These are phyloP conservation scores for Leiothrix lutea DNA, from an alignment of 2,113 vertebrate species.

Conservation along the genomic window DNA sequence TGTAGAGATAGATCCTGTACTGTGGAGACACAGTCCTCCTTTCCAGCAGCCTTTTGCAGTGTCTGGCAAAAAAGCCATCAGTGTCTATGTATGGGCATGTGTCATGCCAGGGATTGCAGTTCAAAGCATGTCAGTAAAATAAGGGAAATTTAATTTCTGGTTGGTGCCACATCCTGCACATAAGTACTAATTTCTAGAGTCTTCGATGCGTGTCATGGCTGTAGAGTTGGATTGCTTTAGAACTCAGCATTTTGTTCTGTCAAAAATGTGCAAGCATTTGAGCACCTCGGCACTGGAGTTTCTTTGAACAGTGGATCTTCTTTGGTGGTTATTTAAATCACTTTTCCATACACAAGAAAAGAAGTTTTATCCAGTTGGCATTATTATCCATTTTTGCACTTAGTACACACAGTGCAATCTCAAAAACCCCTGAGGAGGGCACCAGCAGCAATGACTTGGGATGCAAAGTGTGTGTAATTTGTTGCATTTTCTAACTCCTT, in stretches of 20 bases:
- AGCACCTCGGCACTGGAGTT: background rate
- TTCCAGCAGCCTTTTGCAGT: background rate
- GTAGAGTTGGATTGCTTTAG: background rate
- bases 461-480: background rate
- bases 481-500: background rate
- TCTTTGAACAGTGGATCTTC: background rate
- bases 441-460: slow-evolving; percentile 48
- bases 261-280: background rate
- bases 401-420: slow-evolving; percentile 16
- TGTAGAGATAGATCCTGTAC: background rate
- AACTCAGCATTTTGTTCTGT: background rate
- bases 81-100: background rate
- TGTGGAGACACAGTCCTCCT: background rate
- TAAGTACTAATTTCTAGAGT: background rate
- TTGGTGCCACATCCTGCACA: background rate
- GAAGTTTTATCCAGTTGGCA: background rate
- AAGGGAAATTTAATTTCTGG: background rate
- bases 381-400: background rate
- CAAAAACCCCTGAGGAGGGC: slow-evolving; percentile 53
- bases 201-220: background rate
- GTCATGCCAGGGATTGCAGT: background rate
- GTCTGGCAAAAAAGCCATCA: background rate
- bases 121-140: background rate
- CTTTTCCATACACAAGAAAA: background rate
- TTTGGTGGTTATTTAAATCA: background rate